A percentile compares a stretch with the other conserved stretches of the same genome.
These are phyloP conservation scores for Melanerpes aurifrons DNA, from an alignment of 2,113 vertebrate species.

Conservation along the genomic window DNA sequence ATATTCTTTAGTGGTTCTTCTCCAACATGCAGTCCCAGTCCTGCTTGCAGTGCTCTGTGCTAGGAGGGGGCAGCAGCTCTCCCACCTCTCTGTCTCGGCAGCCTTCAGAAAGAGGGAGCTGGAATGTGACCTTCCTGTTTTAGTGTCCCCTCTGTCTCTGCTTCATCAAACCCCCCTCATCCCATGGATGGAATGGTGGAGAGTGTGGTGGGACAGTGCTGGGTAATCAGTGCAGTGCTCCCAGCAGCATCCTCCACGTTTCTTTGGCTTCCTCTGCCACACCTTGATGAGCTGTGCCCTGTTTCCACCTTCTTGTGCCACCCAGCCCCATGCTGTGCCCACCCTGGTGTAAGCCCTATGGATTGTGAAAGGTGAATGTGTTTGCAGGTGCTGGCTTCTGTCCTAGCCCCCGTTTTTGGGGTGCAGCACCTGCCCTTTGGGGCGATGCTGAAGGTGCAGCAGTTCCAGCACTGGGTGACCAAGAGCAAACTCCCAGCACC, in stretches of 20 bases:
- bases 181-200: neutral
- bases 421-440: neutral
- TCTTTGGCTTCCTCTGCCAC: neutral
- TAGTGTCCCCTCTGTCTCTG: neutral
- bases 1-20: neutral
- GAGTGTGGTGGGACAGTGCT: neutral
- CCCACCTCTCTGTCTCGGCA: neutral
- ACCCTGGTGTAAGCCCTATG: neutral
- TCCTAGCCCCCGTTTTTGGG: neutral
- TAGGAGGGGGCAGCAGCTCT: neutral
- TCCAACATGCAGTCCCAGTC: fast-evolving
- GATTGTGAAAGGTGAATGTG: neutral
- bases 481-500: fast-evolving
- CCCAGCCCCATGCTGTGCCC: neutral
- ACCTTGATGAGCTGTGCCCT: neutral
- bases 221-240: neutral
- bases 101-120: neutral
- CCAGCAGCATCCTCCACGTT: neutral
- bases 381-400: neutral
- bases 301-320: neutral
- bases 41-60: neutral
- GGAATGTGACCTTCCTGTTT: neutral
- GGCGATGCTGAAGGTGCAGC: neutral
- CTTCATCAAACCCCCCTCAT: neutral
- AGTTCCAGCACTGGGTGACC: fast-evolving